Percentiles rank a stretch among this genome's conserved stretches.
Conservation (phyloP, 1,140 invertebrate species). For the Drosophila ananassae region DNA sequence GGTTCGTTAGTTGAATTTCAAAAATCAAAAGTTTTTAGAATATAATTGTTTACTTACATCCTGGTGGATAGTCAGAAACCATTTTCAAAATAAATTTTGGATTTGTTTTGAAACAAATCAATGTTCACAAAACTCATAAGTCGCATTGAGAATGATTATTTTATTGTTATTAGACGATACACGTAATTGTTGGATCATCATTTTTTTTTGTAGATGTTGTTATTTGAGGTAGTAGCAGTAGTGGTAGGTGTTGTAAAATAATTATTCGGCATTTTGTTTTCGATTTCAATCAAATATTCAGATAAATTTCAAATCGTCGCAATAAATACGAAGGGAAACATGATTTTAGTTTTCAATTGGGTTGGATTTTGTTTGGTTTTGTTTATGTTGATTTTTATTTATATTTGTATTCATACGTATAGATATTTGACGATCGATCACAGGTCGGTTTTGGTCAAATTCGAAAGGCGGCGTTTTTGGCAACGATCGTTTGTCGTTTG, state of each 20-base stretch:
- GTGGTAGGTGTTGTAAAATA: constrained; percentile 48
- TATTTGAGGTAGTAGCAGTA: constrained; percentile 25
- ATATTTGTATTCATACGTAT: constrained; percentile 18
- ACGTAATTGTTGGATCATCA: constrained; percentile 42
- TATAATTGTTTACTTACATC: constrained; percentile 75
- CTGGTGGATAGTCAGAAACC: constrained; percentile 70
- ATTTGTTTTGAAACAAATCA: constrained; percentile 64
- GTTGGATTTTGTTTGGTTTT: constrained; percentile 29
- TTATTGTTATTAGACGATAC: constrained; percentile 40
- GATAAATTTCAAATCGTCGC: constrained; percentile 36
- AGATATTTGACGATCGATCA: constrained; percentile 34
- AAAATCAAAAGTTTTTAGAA: constrained; percentile 36
- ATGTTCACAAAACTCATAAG: constrained; percentile 54
- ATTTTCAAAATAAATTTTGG: constrained; percentile 63
- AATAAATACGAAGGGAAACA: constrained; percentile 38
- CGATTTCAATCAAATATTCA: constrained; percentile 39
- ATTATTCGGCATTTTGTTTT: constrained; percentile 41
- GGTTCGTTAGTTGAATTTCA: constrained; percentile 32
- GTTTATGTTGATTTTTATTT: constrained; percentile 9
- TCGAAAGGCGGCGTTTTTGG: constrained; percentile 52
- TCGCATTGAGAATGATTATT: constrained; percentile 53
- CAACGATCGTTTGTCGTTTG: constrained; percentile 30
- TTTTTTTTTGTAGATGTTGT: constrained; percentile 54
- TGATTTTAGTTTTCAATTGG: constrained; percentile 22
- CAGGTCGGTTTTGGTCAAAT: constrained; percentile 39